Base-by-base conservation (phyloP, 2,797 vertebrate genomes). In the Gymnodraco acuticeps region DNA sequence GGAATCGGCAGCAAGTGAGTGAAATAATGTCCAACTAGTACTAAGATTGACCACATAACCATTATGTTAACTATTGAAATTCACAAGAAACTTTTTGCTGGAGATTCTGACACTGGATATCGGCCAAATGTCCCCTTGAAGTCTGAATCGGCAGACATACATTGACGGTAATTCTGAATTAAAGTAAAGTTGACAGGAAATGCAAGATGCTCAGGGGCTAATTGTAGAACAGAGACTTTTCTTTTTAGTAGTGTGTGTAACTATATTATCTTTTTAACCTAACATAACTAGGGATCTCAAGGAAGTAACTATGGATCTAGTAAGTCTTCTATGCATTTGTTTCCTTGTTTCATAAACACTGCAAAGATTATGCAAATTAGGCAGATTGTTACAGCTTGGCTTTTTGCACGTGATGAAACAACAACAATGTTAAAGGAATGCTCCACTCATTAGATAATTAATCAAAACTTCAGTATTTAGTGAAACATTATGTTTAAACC, bases 201-300 rank as follows among this genome's bases (percentile, higher is more conserved):
- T 43, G 17, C 33, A 16, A 65, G 58, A 20, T n/a, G n/a, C 54
- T 50, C 54, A 27, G 16, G 7, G 42, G 46, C 27, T 27, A 47
- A 15, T 20, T 19, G 19, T 14, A 17, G 31, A 1, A 55, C 4
- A 53, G 16, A 59, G 19, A 11, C 52, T 43, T 46, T 55, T 63
- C 43, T 51, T 65, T 17, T 54, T 70, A 31, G 43, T 56, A 31
- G 48, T 38, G 70, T 67, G 43, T 47, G 64, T 14, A 58, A 82
- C 45, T 62, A 54, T 62, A 46, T 50, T 12, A 72, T 8, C 1
- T 19, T 51, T 75, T 66, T 64, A 78, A 58, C 19, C 12, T 62
- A 61, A 61, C 10, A 41, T 4, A 27, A 27, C 27, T 27, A 27
- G 4, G 27, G 27, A 27, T 27, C 27, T 27, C 27, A 4, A 27